Evolutionary conservation across 2,888 invertebrate species (phyloP), one percentile per base, ranked within the genome.

Genomic region (Hedya salicella): DNA sequence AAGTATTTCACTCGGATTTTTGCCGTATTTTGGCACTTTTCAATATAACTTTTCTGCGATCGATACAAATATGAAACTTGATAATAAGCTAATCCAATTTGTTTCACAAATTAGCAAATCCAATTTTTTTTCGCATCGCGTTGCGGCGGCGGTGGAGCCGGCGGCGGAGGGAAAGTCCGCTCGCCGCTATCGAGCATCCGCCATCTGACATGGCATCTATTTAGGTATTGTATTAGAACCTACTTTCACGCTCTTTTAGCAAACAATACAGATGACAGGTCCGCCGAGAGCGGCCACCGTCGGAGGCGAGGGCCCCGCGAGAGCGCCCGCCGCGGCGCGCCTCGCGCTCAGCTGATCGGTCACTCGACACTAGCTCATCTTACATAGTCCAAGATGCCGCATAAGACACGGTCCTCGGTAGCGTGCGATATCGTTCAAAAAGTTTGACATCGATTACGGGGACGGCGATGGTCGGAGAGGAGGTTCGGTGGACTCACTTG

Each of bases 401-500:
- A 6, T 6, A 6, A 25, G 25, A 0, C 25, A 25, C n/a, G n/a
- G n/a, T n/a, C n/a, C n/a, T n/a, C n/a, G n/a, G n/a, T n/a, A n/a
- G n/a, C n/a, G n/a, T 25, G 25, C 5, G 25, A 6, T 25, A 6
- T 1, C 25, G 25, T 25, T 25, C 25, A 25, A 25, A 25, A 25
- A 25, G 5, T 25, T 25, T 25, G 25, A 25, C 25, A 25, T 25
- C 25, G 25, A 25, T 25, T 25, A 25, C n/a, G n/a, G n/a, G n/a
- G n/a, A n/a, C n/a, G n/a, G n/a, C n/a, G n/a, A n/a, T n/a, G n/a
- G n/a, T n/a, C n/a, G n/a, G n/a, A n/a, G n/a, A n/a, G n/a, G n/a
- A n/a, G n/a, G 42, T n/a, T 62, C 40, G 32, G 13, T n/a, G 30
- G 19, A 52, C 61, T 52, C 61, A 52, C 61, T 62, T 40, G 42